Evolutionary conservation across 2,113 vertebrate genomes (phyloP), one percentile per base, ranked within the genome.

Genomic region (Perca fluviatilis): DNA sequence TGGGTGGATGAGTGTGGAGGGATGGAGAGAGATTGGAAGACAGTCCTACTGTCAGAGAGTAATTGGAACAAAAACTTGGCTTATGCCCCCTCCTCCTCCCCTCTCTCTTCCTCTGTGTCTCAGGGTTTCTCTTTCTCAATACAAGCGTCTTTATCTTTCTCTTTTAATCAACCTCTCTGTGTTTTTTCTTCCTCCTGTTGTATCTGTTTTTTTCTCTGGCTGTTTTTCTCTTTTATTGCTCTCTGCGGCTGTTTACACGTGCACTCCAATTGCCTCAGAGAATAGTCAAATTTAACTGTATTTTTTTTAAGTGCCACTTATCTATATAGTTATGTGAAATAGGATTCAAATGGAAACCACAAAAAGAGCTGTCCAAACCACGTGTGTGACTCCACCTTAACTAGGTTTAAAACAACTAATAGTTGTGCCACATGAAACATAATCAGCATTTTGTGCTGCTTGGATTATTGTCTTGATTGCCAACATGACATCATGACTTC

Each of bases 31-130:
- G 85, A 93, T 89, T 92, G 89, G 90, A 87, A 83, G 88, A 88
- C 86, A 86, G 90, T 88, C 88, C 84, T 61, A 90, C 88, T 91
- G 89, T 92, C 91, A 92, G 86, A 87, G 66, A 92, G 86, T 90
- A 92, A 92, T 93, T 92, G 91, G 90, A 88, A 90, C 91, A 92
- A 90, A 93, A 84, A 92, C 86, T 89, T 90, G 86, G 89, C 88
- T 89, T 85, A 80, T 87, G 65, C 69, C 82, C 77, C 80, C 77
- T 75, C 60, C 63, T 82, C 63, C 49, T 57, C 47, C 15, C 19
- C 10, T 43, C 33, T 74, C 67, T 76, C 65, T 68, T 67, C 47
- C 50, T 74, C 71, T 66, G 16, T 53, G 6, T 85, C 64, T 79
- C 73, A 23, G 54, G 56, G 75, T 84, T 73, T 85, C 71, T 60